phyloP scores from a whole-genome alignment of 2,797 vertebrate genomes.

The Tangara arthus region DNA sequence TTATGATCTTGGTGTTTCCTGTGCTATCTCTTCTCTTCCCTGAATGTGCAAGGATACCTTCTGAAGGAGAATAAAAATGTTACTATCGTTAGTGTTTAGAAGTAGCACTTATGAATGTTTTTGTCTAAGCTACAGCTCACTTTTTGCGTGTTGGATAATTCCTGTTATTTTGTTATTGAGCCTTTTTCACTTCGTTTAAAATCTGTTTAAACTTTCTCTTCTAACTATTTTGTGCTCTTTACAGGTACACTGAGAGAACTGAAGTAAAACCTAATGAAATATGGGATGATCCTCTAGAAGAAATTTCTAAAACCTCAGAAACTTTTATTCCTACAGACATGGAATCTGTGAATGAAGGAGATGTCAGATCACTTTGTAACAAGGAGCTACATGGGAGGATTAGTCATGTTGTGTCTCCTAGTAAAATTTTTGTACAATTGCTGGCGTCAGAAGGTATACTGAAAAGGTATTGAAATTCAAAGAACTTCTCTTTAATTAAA shows the following conservation, averaged over 20 bases:
- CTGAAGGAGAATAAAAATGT: neutral
- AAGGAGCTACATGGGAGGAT: slow-evolving; percentile 79
- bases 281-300: slow-evolving; percentile 73
- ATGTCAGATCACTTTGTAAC: slow-evolving; percentile 49
- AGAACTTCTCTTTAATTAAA: neutral
- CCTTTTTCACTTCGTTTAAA: neutral
- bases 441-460: slow-evolving; percentile 74
- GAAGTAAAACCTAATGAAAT: slow-evolving; percentile 57
- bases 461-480: slow-evolving; percentile 77
- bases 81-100: neutral
- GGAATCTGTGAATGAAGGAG: slow-evolving; percentile 8
- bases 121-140: neutral
- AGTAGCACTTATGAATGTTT: neutral
- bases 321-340: neutral
- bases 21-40: neutral
- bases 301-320: slow-evolving; percentile 46
- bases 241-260: slow-evolving; percentile 51
- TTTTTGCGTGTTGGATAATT: neutral
- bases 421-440: slow-evolving; percentile 85
- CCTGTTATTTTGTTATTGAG: neutral
- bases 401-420: slow-evolving; percentile 84
- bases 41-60: neutral
- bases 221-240: neutral
- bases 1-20: neutral
- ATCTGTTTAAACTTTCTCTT: neutral